Conservation (phyloP, 2,113 vertebrate genomes). For the Chaetodon auriga region DNA sequence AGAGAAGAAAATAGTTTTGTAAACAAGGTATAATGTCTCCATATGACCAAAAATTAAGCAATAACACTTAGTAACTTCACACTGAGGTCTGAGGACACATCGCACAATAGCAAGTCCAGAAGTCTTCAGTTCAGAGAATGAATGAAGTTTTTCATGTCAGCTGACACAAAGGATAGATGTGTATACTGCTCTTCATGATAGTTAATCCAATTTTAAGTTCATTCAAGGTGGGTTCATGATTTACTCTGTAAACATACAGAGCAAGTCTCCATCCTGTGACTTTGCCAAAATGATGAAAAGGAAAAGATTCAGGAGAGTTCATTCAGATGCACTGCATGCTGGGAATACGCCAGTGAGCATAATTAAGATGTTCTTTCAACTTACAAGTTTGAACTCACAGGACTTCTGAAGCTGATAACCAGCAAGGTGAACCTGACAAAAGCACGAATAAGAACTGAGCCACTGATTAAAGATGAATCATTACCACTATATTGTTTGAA, state of each 20-base stretch:
- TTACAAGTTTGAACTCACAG: slow-evolving; percentile 54
- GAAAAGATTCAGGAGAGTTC: slow-evolving; percentile 29
- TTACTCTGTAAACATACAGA: slow-evolving; percentile 31
- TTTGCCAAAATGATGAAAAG: slow-evolving; percentile 37
- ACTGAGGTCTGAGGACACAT: background rate
- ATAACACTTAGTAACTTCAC: no score
- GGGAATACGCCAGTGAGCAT: slow-evolving; percentile 52
- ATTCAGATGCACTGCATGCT: slow-evolving; percentile 63
- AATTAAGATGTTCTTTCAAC: slow-evolving; percentile 60
- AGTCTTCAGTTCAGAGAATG: background rate
- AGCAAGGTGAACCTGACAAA: slow-evolving; percentile 62
- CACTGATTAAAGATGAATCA: slow-evolving; percentile 35
- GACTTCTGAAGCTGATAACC: slow-evolving; percentile 53
- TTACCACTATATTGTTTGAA: slow-evolving; percentile 4
- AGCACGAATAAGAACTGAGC: slow-evolving; percentile 35
- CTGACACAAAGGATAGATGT: background rate
- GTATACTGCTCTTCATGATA: background rate
- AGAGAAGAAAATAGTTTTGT: background rate
- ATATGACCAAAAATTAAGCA: background rate
- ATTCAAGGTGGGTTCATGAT: slow-evolving; percentile 9
- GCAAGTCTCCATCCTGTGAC: slow-evolving; percentile 34
- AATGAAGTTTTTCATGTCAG: background rate
- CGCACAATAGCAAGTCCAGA: background rate
- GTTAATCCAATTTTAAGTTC: background rate
- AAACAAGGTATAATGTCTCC: background rate